These are phyloP conservation scores for Hetaerina americana DNA, from an alignment of 1,140 invertebrate genomes.

Conservation along the genomic window DNA sequence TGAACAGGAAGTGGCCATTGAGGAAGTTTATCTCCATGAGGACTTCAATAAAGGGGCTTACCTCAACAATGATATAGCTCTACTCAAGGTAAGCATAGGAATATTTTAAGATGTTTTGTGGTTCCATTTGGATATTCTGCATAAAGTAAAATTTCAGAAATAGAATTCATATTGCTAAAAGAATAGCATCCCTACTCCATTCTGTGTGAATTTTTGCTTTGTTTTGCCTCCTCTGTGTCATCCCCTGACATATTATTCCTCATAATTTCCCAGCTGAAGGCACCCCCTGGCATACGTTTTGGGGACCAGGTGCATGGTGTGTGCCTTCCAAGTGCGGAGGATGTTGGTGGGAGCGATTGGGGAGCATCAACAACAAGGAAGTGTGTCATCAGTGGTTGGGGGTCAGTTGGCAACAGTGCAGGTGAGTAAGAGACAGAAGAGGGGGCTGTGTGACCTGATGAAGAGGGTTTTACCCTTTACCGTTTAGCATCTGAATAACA, in stretches of 20 bases:
- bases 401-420: conserved; percentile 51
- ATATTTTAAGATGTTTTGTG: too few species aligned
- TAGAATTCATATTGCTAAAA: too few species aligned
- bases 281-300: conserved; percentile 44
- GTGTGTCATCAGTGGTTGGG: conserved; percentile 70
- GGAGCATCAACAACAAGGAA: conserved; percentile 36
- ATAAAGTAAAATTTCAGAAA: too few species aligned
- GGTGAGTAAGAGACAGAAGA: too few species aligned
- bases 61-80: conserved; percentile 61
- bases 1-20: conserved; percentile 51
- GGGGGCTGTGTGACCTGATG: too few species aligned
- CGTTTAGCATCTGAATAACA: too few species aligned
- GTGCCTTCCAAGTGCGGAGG: conserved; percentile 45
- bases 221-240: too few species aligned
- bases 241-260: too few species aligned
- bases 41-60: conserved; percentile 45
- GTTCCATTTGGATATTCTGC: too few species aligned
- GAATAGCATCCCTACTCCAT: too few species aligned
- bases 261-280: conserved; percentile 37
- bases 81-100: conserved; percentile 22
- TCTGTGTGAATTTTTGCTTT: too few species aligned
- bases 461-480: too few species aligned
- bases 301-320: conserved; percentile 56
- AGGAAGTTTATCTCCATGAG: conserved; percentile 51
- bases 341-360: neutral